Conservation (phyloP, 2,113 vertebrate genomes). For the Epinephelus cyanopodus region DNA sequence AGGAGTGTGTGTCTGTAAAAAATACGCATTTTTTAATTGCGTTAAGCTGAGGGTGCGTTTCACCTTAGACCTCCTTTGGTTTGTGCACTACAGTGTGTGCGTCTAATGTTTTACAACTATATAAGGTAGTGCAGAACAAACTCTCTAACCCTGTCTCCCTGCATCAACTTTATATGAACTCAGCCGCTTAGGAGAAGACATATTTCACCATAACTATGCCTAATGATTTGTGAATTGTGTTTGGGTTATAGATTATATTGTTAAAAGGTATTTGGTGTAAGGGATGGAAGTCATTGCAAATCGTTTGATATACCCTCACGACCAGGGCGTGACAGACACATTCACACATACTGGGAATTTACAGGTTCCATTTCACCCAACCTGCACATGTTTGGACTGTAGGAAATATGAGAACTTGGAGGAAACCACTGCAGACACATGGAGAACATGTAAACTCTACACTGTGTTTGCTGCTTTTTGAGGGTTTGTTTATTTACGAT, state of each 20-base stretch:
- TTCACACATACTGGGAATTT: conserved; percentile 7
- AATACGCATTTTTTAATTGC: conserved; percentile 40
- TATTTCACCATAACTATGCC: not conserved
- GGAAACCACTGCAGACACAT: not conserved
- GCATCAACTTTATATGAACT: conserved; percentile 43
- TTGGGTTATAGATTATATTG: not conserved
- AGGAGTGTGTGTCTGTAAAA: conserved; percentile 37
- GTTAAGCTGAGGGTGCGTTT: conserved; percentile 10
- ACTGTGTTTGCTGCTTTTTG: conserved; percentile 3
- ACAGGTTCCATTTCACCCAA: not conserved
- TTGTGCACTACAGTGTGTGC: conserved; percentile 15
- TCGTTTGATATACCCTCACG: not conserved
- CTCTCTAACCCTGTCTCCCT: conserved; percentile 17
- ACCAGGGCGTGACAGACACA: not conserved
- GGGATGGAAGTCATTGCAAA: not conserved
- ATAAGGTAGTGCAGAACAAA: conserved; percentile 25
- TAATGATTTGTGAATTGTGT: not conserved
- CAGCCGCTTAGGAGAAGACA: not conserved
- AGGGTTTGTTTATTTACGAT: conserved; percentile 30
- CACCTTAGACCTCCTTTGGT: conserved; percentile 30
- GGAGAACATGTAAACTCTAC: conserved; percentile 11
- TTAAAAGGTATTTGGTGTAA: not conserved
- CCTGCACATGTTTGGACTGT: not conserved
- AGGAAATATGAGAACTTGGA: not conserved
- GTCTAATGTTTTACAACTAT: conserved; percentile 36